Evolutionary conservation across 2,797 vertebrate genomes (phyloP), one percentile per base, ranked within the genome.

Genomic region (Agapornis canus): DNA sequence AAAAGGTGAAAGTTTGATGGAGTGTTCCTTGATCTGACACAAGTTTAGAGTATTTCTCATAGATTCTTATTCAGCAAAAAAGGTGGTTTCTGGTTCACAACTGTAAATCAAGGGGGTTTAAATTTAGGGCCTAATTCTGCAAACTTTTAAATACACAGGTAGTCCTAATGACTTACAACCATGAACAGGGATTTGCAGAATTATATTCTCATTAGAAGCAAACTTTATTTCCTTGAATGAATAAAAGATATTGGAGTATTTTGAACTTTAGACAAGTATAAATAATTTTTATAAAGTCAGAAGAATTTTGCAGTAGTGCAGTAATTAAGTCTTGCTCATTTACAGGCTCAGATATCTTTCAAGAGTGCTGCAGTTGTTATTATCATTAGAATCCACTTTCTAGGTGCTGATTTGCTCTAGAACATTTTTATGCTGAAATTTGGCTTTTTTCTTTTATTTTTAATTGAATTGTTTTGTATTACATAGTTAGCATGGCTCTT

Each of bases 1-100:
- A 93, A 95, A 95, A 97, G 93, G 90, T 95, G 95, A 97, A 96
- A 95, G 95, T 92, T 96, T 97, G 95, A 95, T 95, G 86, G 61
- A 87, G 84, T 95, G 93, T 94, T 95, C 82, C 82, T 95, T 87
- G 83, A 71, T 93, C 90, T 95, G 92, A 94, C 82, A 92, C 31
- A 85, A 63, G 79, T 95, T 95, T 60, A 78, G 82, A 75, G 65
- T 65, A 78, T 95, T 95, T 95, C 84, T 95, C 29, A 49, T 93
- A 81, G 86, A 47, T 89, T 91, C 61, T 93, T 89, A 85, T 75
- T 93, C 57, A 86, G 89, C 14, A 82, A 73, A 93, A 90, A 70
- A 61, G 14, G 78, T 45, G 6, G 45, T 85, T 90, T 93, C 68
- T 95, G 42, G 64, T 91, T 95, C 66, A 52, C 79, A 92, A 81